These are phyloP conservation scores for Allygus modestus DNA, from an alignment of 2,888 invertebrate genomes.

Conservation along the genomic window DNA sequence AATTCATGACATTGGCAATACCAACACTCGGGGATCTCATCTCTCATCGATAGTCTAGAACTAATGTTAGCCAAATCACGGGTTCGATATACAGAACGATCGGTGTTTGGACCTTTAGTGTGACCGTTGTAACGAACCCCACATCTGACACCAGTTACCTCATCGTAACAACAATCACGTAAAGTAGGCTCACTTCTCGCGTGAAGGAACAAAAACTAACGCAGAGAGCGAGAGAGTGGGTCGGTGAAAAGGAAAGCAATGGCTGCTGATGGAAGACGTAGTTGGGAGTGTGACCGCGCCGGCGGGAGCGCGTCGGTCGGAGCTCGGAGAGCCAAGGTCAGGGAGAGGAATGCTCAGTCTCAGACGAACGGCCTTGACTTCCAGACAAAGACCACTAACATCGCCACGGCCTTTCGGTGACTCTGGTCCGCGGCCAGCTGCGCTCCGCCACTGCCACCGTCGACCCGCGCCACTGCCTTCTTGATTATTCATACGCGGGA, in stretches of 20 bases:
- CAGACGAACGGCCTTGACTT: constrained; percentile 58
- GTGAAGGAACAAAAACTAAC: constrained; percentile 32
- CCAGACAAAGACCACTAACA: constrained; percentile 56
- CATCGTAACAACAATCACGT: constrained; percentile 34
- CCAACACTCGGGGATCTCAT: no score
- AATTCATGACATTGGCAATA: no score
- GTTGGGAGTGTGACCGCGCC: constrained; percentile 41
- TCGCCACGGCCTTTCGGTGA: constrained; percentile 42
- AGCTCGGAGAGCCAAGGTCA: constrained; percentile 25
- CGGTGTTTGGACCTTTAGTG: no score
- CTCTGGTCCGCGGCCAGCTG: constrained; percentile 2
- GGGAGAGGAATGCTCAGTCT: background rate
- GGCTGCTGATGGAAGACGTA: background rate
- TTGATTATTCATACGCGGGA: constrained; percentile 31
- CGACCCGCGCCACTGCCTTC: constrained; percentile 19
- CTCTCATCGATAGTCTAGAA: no score
- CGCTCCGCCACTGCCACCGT: constrained; percentile 16
- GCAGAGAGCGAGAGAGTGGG: constrained; percentile 33
- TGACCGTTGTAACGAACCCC: no score
- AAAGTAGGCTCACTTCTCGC: constrained; percentile 28
- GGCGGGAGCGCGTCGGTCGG: constrained; percentile 26
- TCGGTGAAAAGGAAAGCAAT: constrained; percentile 31
- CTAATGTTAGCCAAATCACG: no score
- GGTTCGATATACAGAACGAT: no score
- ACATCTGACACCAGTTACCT: no score